Percentiles rank a stretch among this genome's conserved stretches.
These are phyloP conservation scores for Xylophagus ater DNA, from an alignment of 2,888 invertebrate genomes.

Conservation along the genomic window DNA sequence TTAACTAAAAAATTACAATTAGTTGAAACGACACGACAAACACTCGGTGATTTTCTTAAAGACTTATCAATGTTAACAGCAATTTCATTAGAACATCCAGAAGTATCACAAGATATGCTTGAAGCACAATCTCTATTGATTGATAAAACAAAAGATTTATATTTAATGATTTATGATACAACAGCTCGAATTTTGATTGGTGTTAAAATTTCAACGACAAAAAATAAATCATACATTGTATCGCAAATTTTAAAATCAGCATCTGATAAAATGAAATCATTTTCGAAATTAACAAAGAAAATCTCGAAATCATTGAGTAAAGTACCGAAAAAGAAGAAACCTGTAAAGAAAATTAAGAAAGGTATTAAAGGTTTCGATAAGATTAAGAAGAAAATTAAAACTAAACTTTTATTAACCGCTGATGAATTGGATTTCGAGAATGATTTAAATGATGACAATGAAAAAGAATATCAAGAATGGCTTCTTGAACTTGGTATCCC, in stretches of 20 bases:
- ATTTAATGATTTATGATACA: constrained; percentile 2
- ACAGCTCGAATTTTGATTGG: neutral
- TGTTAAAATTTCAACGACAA: neutral
- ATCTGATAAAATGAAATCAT: constrained; percentile 1
- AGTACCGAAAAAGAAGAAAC: neutral
- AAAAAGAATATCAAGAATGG: no score
- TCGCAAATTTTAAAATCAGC: neutral
- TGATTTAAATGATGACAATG: no score
- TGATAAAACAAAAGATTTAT: neutral
- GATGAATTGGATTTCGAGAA: no score
- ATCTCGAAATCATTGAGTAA: constrained; percentile 1
- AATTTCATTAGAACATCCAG: neutral
- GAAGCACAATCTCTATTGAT: neutral
- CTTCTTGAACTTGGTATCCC: no score
- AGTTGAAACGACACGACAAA: neutral
- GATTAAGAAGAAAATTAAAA: constrained; percentile 2
- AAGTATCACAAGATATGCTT: neutral
- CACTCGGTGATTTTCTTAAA: constrained; percentile 1
- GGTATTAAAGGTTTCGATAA: constrained; percentile 2
- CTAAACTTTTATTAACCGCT: constrained; percentile 2
- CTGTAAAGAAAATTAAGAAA: neutral
- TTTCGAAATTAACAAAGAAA: constrained; percentile 3
- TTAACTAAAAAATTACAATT: constrained; percentile 1
- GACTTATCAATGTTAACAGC: constrained; percentile 5
- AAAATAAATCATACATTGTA: neutral